Evolutionary conservation across 2,113 vertebrate genomes (phyloP), one percentile per base, ranked within the genome.

Genomic region (Neogale vison): DNA sequence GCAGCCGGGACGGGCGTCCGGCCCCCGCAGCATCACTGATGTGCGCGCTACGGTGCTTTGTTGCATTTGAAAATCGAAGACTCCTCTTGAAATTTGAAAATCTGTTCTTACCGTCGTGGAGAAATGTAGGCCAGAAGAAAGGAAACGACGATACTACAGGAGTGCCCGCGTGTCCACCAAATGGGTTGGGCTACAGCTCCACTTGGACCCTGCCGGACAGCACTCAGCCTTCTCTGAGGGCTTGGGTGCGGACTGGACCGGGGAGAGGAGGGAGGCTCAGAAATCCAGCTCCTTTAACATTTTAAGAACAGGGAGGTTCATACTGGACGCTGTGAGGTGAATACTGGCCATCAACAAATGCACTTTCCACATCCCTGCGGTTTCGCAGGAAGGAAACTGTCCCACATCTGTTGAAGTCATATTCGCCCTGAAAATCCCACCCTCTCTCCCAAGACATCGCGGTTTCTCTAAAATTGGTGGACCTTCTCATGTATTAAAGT

Each of bases 11-110:
- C 31, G 13, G 21, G 4, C 5, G 0, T 7, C 12, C 7, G 50
- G 39, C 14, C 13, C 36, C 50, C 23, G 0, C 0, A 0, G 0
- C 17, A 36, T 4, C 1, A 0, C 1, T 29, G 39, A 36, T 1
- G 7, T 23, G 42, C 10, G 65, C 11, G 4, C 50, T 3, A 4
- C 3, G 4, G 7, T 3, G 15, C 31, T 21, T 24, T 0, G 13
- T 2, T 45, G 31, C 12, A 2, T 61, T 26, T 31, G 29, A 69
- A 71, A 63, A 72, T 31, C 36, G 24, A 34, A 65, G 59, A 29
- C 23, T 23, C 23, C 52, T 18, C 34, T n/a, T 55, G n/a, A 45
- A 52, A n/a, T 20, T 12, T n/a, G 23, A 55, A 72, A 13, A 55
- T 42, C 4, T 1, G 17, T 17, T 29, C 63, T 65, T 7, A 47